Evolutionary conservation across 2,797 vertebrate species (phyloP), one percentile per base, ranked within the genome.

Genomic region (Philypnodon macrostomus): DNA sequence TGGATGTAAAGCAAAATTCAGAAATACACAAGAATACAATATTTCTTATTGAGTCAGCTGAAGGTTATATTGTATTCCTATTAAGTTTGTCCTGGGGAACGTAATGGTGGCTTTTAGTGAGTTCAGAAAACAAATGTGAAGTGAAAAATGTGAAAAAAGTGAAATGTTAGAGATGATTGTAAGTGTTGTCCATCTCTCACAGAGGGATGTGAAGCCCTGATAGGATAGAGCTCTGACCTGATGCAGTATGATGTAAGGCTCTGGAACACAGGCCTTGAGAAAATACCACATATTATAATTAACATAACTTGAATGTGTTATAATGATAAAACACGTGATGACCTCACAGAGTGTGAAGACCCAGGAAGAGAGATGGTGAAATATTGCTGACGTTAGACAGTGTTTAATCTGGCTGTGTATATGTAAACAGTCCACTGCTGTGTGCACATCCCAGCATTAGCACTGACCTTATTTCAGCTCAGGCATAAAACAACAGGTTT

Each of bases 401-500:
- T 44, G 41, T 44, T 44, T 30, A 44, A 44, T 30, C 41, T 30
- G 41, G 41, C 40, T 2, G 14, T 44, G 26, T 44, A 15, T 41
- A 26, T 11, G 23, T 41, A 27, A 15, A 41, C 39, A 41, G 39
- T 26, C 9, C 8, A 16, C 11, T 27, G 23, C 39, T 11, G 23
- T 16, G 39, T 41, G 39, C 39, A 16, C 24, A 27, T 41, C 24
- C 39, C 39, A 12, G 16, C 41, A 44, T 18, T 30, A 30, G 16
- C 26, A n/a, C 15, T 29, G 26, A 17, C 26, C 40, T 12, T 17
- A 12, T 30, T 29, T 15, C 11, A 29, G 10, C 26, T 16, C 10
- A 30, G 10, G 18, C 41, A n/a, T 7, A 14, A 21, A n/a, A n/a
- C n/a, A n/a, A 40, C 7, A 11, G 11, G 9, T 9, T 29, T 6